Conservation (phyloP, 2,888 invertebrate species). For the Sturmia bella region DNA sequence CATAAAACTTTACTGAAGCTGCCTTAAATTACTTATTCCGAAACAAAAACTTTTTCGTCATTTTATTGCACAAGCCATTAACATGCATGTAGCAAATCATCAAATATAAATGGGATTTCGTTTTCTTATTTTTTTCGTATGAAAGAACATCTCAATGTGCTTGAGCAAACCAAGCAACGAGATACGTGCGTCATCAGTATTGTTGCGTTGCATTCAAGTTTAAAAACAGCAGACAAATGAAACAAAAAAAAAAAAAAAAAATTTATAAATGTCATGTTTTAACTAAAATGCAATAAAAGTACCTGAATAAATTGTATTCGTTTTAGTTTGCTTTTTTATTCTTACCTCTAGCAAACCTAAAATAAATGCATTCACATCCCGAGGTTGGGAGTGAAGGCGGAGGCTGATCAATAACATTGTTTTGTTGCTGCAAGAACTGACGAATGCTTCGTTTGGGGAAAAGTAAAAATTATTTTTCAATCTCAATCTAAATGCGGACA, state of each 20-base stretch:
- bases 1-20: not conserved
- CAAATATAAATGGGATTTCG: constrained; percentile 30
- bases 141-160: not conserved
- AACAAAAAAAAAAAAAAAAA: not conserved
- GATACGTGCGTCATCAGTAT: constrained; percentile 10
- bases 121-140: not conserved
- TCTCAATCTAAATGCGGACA: constrained; percentile 10
- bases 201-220: constrained; percentile 22
- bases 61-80: constrained; percentile 15
- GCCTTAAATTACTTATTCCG: constrained; percentile 13
- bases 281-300: constrained; percentile 15
- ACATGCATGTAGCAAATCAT: constrained; percentile 11
- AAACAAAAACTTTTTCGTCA: constrained; percentile 7
- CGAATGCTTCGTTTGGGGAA: not conserved
- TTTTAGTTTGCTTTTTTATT: constrained; percentile 9
- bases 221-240: not conserved
- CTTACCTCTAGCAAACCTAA: not conserved
- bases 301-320: constrained; percentile 32
- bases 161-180: not conserved
- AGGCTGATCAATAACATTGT: constrained; percentile 33
- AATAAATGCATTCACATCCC: constrained; percentile 15
- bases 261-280: constrained; percentile 32
- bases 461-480: constrained; percentile 15
- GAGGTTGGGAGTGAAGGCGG: not conserved
- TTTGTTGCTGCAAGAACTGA: not conserved